phyloP scores from a whole-genome alignment of 2,113 vertebrate species.

The Microcebus jonahi region DNA sequence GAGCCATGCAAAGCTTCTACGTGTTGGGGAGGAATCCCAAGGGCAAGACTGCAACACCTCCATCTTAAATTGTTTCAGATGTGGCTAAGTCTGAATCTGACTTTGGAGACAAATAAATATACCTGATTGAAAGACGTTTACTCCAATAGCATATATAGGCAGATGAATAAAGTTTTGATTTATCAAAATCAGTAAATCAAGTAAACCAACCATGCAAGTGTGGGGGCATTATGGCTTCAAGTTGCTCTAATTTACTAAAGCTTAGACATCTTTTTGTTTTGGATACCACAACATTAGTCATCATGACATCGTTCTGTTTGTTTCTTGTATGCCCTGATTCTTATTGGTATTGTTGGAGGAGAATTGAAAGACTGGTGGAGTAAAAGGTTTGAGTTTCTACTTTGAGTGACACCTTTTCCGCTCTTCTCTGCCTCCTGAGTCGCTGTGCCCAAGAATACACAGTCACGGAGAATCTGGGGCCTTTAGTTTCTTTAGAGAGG shows the following conservation, averaged over 20 bases:
- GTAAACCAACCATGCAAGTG: not conserved
- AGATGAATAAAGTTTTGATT: not conserved
- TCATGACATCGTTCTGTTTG: not conserved
- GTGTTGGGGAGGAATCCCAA: not conserved
- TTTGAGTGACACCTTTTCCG: not conserved
- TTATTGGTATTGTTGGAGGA: not conserved
- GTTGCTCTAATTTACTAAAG: not conserved
- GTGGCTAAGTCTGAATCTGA: not conserved
- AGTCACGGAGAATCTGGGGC: not conserved
- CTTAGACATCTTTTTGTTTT: not conserved
- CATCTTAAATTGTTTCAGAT: not conserved
- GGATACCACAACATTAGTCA: not conserved
- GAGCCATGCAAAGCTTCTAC: not conserved
- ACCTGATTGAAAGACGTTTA: not conserved
- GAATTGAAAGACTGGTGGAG: not conserved
- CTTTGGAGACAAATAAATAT: not conserved
- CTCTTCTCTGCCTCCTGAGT: not conserved
- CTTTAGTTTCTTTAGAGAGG: not conserved
- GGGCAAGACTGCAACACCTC: not conserved
- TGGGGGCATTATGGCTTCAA: not conserved
- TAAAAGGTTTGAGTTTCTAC: not conserved
- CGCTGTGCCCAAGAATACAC: not conserved
- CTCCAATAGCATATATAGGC: not conserved
- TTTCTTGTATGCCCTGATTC: not conserved
- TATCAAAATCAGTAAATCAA: not conserved